These are phyloP conservation scores for Xylota sylvarum DNA, from an alignment of 2,888 invertebrate species.

Conservation along the genomic window DNA sequence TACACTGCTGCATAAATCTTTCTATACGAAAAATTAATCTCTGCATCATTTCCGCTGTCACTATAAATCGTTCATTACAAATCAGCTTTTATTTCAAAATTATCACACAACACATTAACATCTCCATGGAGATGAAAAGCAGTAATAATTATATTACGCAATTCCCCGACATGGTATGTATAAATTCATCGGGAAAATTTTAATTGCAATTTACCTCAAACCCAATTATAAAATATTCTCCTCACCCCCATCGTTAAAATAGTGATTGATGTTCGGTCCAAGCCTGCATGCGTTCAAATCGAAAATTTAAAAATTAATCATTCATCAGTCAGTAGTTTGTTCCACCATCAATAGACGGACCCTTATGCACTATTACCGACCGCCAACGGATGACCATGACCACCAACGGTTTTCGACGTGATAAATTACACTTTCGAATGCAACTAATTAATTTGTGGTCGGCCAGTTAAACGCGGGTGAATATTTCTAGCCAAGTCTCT, in stretches of 20 bases:
- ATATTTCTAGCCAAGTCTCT: not conserved
- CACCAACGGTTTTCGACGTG: constrained; percentile 7
- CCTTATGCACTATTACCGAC: constrained; percentile 1
- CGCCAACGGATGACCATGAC: not conserved
- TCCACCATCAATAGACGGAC: not conserved
- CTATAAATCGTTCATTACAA: not conserved
- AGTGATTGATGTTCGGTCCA: constrained; percentile 5
- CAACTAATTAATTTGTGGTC: constrained; percentile 48
- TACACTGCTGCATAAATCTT: too few species aligned
- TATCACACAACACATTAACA: not conserved
- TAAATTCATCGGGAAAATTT: constrained; percentile 1
- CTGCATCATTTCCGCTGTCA: not conserved
- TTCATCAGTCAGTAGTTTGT: constrained; percentile 22
- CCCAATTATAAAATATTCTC: not conserved
- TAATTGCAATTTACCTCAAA: constrained; percentile 18
- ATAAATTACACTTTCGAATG: constrained; percentile 52
- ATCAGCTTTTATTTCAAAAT: not conserved
- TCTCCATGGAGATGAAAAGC: not conserved
- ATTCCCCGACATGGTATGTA: not conserved
- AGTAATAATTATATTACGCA: constrained; percentile 2
- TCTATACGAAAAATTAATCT: too few species aligned
- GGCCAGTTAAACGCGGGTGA: constrained; percentile 1
- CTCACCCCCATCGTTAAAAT: not conserved
- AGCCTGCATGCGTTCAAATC: not conserved
- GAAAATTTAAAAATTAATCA: constrained; percentile 21